Evolutionary conservation across 2,888 invertebrate species (phyloP).

Genomic region (Platycheirus rosarum): DNA sequence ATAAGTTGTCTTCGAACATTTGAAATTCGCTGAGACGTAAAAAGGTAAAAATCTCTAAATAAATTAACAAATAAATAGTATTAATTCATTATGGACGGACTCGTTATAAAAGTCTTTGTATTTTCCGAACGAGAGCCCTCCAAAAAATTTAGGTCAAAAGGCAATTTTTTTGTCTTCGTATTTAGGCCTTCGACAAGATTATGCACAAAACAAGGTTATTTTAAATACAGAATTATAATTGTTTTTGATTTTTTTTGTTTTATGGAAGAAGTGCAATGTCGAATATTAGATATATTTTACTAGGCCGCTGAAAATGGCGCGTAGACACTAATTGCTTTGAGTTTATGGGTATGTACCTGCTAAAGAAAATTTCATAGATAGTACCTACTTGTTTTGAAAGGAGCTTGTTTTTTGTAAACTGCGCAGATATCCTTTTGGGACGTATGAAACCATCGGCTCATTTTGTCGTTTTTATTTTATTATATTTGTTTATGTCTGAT

Average conservation of each 20-base stretch:
- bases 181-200: slow-evolving; percentile 5
- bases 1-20: neutral
- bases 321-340: slow-evolving; percentile 13
- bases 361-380: neutral
- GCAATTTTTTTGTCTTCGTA: neutral
- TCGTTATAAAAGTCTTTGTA: slow-evolving; percentile 15
- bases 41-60: slow-evolving; percentile 8
- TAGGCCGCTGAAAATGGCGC: slow-evolving; percentile 50
- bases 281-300: neutral
- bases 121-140: slow-evolving; percentile 15
- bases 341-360: slow-evolving; percentile 4
- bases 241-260: neutral
- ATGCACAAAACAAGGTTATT: neutral
- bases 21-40: neutral
- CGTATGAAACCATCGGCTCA: too few relatives aligned
- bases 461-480: too few relatives aligned
- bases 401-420: neutral
- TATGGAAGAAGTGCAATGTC: neutral
- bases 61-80: neutral
- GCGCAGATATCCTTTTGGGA: too few relatives aligned
- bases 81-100: too few relatives aligned
- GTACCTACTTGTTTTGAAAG: too few relatives aligned
- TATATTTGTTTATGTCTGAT: too few relatives aligned
- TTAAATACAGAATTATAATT: neutral
- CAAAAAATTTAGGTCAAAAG: slow-evolving; percentile 53